Conservation (phyloP, 2,888 invertebrate species). For the Dione vanillae region DNA sequence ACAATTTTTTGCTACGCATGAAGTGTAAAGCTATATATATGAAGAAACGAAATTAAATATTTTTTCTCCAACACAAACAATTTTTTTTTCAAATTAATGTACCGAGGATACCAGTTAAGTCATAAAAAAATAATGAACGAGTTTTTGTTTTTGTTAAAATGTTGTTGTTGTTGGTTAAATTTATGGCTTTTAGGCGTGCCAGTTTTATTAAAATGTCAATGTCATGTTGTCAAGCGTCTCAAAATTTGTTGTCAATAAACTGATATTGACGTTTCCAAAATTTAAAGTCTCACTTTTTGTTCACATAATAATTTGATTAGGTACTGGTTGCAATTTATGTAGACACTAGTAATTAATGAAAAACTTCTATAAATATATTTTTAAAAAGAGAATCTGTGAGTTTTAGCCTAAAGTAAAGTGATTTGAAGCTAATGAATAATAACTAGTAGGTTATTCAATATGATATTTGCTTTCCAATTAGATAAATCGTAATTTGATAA, state of each 20-base stretch:
- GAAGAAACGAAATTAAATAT: too few species aligned
- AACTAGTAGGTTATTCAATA: conserved; percentile 19
- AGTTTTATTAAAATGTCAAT: not conserved
- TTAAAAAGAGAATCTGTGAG: not conserved
- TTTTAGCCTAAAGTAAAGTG: not conserved
- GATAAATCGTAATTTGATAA: conserved; percentile 51
- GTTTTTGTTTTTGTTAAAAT: too few species aligned
- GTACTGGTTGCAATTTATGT: not conserved
- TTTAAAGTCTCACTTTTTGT: conserved; percentile 9
- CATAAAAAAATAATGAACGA: too few species aligned
- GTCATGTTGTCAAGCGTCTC: not conserved
- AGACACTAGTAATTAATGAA: not conserved
- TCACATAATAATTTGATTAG: not conserved
- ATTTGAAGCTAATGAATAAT: conserved; percentile 7
- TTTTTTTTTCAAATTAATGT: too few species aligned
- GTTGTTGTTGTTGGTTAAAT: too few species aligned
- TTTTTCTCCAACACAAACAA: too few species aligned
- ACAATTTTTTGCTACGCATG: too few species aligned
- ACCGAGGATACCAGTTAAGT: too few species aligned
- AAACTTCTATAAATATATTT: not conserved
- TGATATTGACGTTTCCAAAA: not conserved
- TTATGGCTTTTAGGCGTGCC: too few species aligned
- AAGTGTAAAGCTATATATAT: too few species aligned
- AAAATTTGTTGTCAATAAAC: not conserved
- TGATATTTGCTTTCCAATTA: conserved; percentile 48